A percentile compares a stretch with the other conserved stretches of the same genome.
Conservation (phyloP, 2,888 invertebrate species). For the Drosophila silvestris region DNA sequence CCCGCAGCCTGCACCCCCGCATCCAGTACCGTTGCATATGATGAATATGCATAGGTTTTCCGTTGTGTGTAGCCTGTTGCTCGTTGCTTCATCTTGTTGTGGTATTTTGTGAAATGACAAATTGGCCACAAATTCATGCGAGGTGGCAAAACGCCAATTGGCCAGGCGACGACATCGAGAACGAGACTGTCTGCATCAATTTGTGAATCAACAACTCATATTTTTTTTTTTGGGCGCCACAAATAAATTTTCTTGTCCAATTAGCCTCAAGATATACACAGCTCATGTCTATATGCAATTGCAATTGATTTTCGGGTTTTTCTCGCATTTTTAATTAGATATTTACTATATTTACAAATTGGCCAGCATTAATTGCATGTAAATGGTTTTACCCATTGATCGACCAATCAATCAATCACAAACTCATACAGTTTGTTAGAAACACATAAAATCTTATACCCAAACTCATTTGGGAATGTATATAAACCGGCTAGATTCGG, state of each 20-base stretch:
- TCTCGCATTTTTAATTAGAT: constrained; percentile 44
- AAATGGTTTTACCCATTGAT: constrained; percentile 17
- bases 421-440: background rate
- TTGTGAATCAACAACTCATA: constrained; percentile 74
- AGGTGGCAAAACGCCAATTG: constrained; percentile 77
- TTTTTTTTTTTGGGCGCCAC: constrained; percentile 58
- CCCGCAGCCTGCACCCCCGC: background rate
- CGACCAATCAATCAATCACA: background rate
- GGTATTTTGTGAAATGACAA: constrained; percentile 79
- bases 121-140: constrained; percentile 69
- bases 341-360: constrained; percentile 8
- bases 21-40: constrained; percentile 22
- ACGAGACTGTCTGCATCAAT: constrained; percentile 65
- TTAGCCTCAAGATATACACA: constrained; percentile 53
- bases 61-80: constrained; percentile 49
- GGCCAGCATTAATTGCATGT: background rate
- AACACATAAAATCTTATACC: background rate
- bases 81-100: constrained; percentile 64
- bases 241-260: constrained; percentile 75
- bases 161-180: constrained; percentile 54
- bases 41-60: constrained; percentile 67
- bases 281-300: constrained; percentile 16
- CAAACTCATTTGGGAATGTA: background rate
- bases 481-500: background rate
- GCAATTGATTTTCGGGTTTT: constrained; percentile 34